Evolutionary conservation across 2,797 vertebrate genomes (phyloP).

Genomic region (Bryconaethiops microstoma): DNA sequence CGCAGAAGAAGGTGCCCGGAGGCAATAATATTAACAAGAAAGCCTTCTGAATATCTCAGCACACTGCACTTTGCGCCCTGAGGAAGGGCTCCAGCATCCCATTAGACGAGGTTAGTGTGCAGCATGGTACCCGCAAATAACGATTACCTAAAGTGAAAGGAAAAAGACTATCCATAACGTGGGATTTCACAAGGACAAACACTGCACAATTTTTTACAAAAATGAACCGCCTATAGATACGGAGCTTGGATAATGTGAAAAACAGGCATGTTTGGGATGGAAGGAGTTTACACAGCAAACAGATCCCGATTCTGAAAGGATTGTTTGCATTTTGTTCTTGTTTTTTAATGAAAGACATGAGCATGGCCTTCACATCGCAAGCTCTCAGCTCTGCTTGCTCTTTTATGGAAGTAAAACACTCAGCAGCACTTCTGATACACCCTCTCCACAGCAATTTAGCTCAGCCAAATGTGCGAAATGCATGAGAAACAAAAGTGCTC

Average conservation of each 20-base stretch:
- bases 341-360: not conserved
- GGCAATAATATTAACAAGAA: constrained; percentile 25
- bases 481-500: not conserved
- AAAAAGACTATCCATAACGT: not conserved
- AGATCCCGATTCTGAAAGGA: not conserved
- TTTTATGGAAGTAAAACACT: not conserved
- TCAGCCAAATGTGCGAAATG: not conserved
- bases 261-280: not conserved
- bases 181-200: not conserved
- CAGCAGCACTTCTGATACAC: not conserved
- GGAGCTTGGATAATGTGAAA: not conserved
- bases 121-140: not conserved
- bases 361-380: not conserved
- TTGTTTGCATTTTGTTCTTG: not conserved
- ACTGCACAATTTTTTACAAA: too few species aligned
- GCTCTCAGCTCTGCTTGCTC: not conserved
- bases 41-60: constrained; percentile 13
- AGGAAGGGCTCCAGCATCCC: not conserved
- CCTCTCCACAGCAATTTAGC: not conserved
- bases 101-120: not conserved
- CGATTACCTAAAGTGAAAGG: not conserved
- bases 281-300: too few species aligned
- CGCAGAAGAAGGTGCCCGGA: constrained; percentile 18
- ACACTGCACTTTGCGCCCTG: constrained; percentile 5
- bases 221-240: not conserved